Percentiles rank a stretch among this genome's conserved stretches.
Conservation (phyloP, 2,888 invertebrate genomes). For the Andrena chrysosceles region DNA sequence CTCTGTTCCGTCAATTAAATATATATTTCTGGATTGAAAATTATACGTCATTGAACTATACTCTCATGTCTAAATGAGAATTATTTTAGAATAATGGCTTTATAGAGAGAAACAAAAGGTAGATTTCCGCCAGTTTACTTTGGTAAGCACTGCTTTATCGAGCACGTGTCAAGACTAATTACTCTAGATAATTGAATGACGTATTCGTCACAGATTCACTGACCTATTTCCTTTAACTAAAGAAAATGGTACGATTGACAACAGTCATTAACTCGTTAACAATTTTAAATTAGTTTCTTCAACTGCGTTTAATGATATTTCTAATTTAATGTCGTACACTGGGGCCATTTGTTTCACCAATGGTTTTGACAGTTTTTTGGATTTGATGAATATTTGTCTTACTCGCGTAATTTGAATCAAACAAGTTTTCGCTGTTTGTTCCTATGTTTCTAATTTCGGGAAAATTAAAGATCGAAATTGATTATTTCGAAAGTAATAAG, state of each 20-base stretch:
- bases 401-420: too few relatives aligned
- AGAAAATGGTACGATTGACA: constrained; percentile 9
- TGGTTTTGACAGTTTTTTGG: too few relatives aligned
- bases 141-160: constrained; percentile 27
- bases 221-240: constrained; percentile 39
- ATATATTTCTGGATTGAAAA: not conserved
- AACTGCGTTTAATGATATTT: not conserved
- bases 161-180: constrained; percentile 40
- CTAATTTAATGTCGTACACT: not conserved
- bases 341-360: not conserved
- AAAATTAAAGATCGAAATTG: not conserved
- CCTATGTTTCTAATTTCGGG: not conserved
- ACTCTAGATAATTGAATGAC: constrained; percentile 38
- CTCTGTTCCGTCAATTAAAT: not conserved
- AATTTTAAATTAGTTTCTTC: not conserved
- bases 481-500: too few relatives aligned
- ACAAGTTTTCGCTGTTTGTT: not conserved
- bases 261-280: not conserved
- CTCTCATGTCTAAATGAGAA: not conserved
- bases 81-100: not conserved
- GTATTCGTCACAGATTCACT: constrained; percentile 41
- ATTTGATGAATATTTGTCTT: too few relatives aligned
- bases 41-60: not conserved
- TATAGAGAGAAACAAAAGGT: not conserved
- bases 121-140: not conserved